Evolutionary conservation across 1,140 invertebrate genomes (phyloP), one percentile per base, ranked within the genome.

Genomic region (Solenopsis invicta): DNA sequence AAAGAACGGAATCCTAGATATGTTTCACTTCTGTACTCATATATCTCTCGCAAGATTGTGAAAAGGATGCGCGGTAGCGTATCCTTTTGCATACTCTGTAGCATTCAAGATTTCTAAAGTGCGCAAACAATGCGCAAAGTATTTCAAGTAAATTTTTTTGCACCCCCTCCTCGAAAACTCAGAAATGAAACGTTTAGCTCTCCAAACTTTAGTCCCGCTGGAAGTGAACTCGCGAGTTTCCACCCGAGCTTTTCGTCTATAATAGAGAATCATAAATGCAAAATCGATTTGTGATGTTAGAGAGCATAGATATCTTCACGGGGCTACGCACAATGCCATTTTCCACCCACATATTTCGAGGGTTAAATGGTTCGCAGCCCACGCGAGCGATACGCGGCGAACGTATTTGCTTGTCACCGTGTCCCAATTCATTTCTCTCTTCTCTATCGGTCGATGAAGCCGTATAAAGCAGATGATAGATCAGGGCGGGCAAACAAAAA

Each of bases 381-480:
- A 59, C 78, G 66, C 78, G 54, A 71, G 50, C 78, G 54, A 56
- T 50, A 54, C 21, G 45, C 52, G 34, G 21, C 45, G 37, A 72
- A 5, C 21, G 8, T 82, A 37, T 72, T 34, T 24, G 34, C 48
- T 24, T 34, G 61, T 80, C 77, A 48, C 1, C 80, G 41, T 21
- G 80, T 74, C 54, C 67, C 69, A 84, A 62, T 84, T 84, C 69
- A 41, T 45, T 54, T 21, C 21, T 48, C 54, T 75, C 80, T 37
- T 52, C 37, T 77, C 37, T 18, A 50, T 75, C 54, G 54, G 24
- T 84, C 69, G 69, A 74, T 82, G 10, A 67, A 84, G 45, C 69
- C 69, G 5, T 61, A 61, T 75, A 84, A 84, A 82, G 52, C 67
- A 61, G 54, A 74, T 37, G 80, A 84, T 62, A 84, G 69, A 84